Base-by-base conservation (phyloP, 1,140 invertebrate species). In the Macrobrachium rosenbergii region DNA sequence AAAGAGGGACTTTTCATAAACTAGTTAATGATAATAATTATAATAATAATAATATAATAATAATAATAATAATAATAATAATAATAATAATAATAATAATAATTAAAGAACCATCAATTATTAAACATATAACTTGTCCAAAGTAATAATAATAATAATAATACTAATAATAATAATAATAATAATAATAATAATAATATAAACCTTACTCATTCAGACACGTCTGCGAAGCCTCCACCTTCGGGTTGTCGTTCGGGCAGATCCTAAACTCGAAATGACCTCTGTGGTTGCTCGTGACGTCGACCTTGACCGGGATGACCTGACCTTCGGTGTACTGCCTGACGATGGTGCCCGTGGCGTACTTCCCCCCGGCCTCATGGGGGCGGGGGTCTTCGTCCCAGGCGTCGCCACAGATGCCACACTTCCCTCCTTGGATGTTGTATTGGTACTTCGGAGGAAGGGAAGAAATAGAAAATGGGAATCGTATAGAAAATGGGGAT, bases 321-420 rank as follows among this genome's bases (percentile, higher is more conserved):
- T 91, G 62, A 6, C 89, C 90, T 52, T 64, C 23, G 6, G 14
- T 43, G 78, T 90, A 90, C 14, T 19, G 63, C 72, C 84, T 78
- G 58, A 89, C 87, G 77, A 90, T 89, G 82, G 88, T 82, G 12
- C 90, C 90, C 37, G 90, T 90, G 73, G 90, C 90, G 76, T 88
- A 90, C n/a, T 67, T 82, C 11, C 90, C 90, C 2, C 90, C 90
- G 11, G 83, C 83, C 62, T 93, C 92, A 89, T 92, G 91, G 5
- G 90, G 89, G 0, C 91, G 90, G 8, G 89, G 88, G 23, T 79
- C 6, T 11, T 87, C 82, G 75, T 92, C 90, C 88, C 90, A 92
- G 0, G 91, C 87, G 88, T 93, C 93, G 0, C 93, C 93, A 90
- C 93, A 93, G n/a, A 93, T 91, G 8, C 93, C 93, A 86, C 93